These are phyloP conservation scores for Acanthurus tractus DNA, from an alignment of 2,797 vertebrate genomes.

Conservation along the genomic window DNA sequence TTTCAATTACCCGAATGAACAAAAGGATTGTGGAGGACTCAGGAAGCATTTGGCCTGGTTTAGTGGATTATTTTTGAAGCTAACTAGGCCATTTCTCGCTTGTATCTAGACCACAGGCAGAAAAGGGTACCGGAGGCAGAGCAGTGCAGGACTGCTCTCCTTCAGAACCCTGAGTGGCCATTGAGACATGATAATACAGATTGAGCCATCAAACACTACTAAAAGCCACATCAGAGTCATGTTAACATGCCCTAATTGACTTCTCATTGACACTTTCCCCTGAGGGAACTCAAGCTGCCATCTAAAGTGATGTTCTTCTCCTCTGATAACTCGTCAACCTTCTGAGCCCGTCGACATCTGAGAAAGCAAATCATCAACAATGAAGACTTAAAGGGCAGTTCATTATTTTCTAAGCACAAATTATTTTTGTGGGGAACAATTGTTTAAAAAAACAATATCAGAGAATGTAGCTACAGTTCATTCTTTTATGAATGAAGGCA, in stretches of 20 bases:
- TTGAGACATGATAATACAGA: conserved; percentile 44
- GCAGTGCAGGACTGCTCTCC: conserved; percentile 46
- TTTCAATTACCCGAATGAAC: conserved; percentile 77
- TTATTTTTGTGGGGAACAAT: neutral
- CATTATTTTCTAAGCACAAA: neutral
- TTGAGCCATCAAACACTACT: conserved; percentile 17
- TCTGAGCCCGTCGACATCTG: neutral
- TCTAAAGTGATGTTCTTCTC: conserved; percentile 1
- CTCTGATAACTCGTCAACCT: conserved; percentile 14
- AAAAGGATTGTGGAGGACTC: conserved; percentile 78
- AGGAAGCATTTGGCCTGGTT: conserved; percentile 81
- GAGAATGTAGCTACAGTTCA: neutral
- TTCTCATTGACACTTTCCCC: neutral
- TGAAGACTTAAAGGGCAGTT: neutral
- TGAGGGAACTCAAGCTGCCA: conserved; percentile 5
- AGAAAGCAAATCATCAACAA: conserved; percentile 5
- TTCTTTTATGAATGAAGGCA: neutral
- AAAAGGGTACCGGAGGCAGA: conserved; percentile 27
- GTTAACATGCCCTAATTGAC: neutral
- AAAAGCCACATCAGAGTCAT: conserved; percentile 4
- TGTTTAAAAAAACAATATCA: neutral
- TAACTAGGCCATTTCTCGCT: conserved; percentile 81
- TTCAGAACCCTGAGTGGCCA: conserved; percentile 46
- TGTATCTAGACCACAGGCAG: conserved; percentile 70
- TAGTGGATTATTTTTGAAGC: conserved; percentile 81